Conservation (phyloP, 2,888 invertebrate species). For the Tetropium fuscum region DNA sequence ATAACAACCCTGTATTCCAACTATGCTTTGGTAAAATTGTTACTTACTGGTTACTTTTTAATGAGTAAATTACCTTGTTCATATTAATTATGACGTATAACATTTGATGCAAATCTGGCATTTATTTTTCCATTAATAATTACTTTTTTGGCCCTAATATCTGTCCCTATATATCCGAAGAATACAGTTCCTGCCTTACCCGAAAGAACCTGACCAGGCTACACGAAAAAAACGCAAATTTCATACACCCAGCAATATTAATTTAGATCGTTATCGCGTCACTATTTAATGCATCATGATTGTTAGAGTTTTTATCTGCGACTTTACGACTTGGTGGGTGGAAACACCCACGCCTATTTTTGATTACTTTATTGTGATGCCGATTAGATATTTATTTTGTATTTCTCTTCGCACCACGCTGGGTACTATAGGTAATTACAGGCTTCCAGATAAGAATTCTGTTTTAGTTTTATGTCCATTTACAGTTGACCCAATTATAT, state of each 20-base stretch:
- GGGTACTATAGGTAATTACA: constrained; percentile 37
- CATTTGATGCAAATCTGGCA: too few relatives aligned
- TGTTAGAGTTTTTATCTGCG: constrained; percentile 54
- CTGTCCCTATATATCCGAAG: too few relatives aligned
- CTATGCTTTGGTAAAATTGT: too few relatives aligned
- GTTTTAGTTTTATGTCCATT: constrained; percentile 35
- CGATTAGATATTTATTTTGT: constrained; percentile 58
- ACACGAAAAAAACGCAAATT: constrained; percentile 14
- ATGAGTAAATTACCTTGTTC: too few relatives aligned
- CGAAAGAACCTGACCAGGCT: too few relatives aligned
- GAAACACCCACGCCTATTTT: constrained; percentile 59
- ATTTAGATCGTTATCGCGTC: constrained; percentile 54
- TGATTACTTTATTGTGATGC: constrained; percentile 62
- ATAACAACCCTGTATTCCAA: too few relatives aligned
- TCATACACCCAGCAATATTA: constrained; percentile 44
- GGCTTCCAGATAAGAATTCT: constrained; percentile 30
- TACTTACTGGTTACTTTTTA: too few relatives aligned
- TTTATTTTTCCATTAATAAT: too few relatives aligned
- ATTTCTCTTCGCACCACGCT: constrained; percentile 33
- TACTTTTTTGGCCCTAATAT: too few relatives aligned
- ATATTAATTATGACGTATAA: too few relatives aligned
- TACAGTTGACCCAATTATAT: constrained; percentile 35
- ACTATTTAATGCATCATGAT: constrained; percentile 56
- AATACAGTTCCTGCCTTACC: too few relatives aligned
- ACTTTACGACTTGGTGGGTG: constrained; percentile 58